phyloP scores from a whole-genome alignment of 2,113 vertebrate species.

The Ctenomys sociabilis region DNA sequence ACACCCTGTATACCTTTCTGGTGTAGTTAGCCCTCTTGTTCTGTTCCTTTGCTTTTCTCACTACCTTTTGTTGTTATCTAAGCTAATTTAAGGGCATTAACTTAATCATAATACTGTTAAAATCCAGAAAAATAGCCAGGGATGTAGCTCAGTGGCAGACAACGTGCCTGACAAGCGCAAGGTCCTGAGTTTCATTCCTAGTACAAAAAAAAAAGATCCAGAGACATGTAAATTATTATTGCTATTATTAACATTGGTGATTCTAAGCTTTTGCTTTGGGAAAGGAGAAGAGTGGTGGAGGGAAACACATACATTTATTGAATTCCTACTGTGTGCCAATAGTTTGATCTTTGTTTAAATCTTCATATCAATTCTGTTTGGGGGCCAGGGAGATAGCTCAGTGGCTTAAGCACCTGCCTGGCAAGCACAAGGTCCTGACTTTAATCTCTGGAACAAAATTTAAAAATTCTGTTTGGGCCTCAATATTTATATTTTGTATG shows the following conservation, averaged over 20 bases:
- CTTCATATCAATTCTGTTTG: neutral
- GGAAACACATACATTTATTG: neutral
- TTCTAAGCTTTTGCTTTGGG: neutral
- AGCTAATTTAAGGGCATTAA: neutral
- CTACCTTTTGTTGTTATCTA: neutral
- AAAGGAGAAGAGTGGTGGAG: neutral
- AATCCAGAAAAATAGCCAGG: neutral
- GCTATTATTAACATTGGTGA: neutral
- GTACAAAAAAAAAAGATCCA: too few relatives aligned
- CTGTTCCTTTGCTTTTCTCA: neutral
- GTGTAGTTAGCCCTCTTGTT: neutral
- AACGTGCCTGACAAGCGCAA: too few relatives aligned
- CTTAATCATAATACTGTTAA: constrained; percentile 16
- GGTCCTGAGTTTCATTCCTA: too few relatives aligned
- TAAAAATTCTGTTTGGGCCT: neutral
- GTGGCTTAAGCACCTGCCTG: too few relatives aligned
- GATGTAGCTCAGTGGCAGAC: too few relatives aligned
- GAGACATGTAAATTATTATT: neutral
- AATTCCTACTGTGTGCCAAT: neutral
- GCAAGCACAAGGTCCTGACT: too few relatives aligned
- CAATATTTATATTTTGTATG: neutral
- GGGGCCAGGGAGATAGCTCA: too few relatives aligned
- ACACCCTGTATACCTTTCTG: neutral
- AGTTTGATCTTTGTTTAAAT: constrained; percentile 39
- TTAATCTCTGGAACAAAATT: too few relatives aligned